Conservation (phyloP, 2,797 vertebrate genomes). For the Buceros bicornis region DNA sequence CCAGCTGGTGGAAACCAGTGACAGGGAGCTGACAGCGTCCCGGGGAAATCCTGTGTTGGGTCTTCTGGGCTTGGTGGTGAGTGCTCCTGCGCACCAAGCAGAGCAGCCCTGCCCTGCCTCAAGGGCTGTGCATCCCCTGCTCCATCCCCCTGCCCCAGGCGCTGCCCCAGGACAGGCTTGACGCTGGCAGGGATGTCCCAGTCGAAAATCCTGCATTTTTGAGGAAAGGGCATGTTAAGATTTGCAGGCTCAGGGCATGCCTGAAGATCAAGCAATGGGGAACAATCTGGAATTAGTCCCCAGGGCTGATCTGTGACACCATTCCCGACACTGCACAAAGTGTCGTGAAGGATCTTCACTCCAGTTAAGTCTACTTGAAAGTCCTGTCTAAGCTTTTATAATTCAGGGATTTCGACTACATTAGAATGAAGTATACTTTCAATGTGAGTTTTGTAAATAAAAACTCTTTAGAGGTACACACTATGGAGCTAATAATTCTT, state of each 20-base stretch:
- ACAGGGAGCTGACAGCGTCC: neutral
- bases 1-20: neutral
- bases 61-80: neutral
- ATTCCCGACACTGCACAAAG: neutral
- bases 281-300: neutral
- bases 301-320: neutral
- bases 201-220: neutral
- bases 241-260: neutral
- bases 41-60: fast-evolving
- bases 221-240: neutral
- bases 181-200: neutral
- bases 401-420: neutral
- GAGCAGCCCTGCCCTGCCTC: neutral
- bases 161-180: neutral
- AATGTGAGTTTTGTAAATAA: neutral
- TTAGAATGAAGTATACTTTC: neutral
- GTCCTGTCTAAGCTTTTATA: neutral
- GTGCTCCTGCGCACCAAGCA: neutral
- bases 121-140: neutral
- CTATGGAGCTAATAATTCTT: neutral
- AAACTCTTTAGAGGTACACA: neutral
- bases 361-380: neutral
- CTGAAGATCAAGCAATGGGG: neutral
- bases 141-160: neutral
- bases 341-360: neutral